A percentile compares a stretch with the other conserved stretches of the same genome.
phyloP scores from a whole-genome alignment of 2,113 vertebrate genomes.

The Kobus ellipsiprymnus region DNA sequence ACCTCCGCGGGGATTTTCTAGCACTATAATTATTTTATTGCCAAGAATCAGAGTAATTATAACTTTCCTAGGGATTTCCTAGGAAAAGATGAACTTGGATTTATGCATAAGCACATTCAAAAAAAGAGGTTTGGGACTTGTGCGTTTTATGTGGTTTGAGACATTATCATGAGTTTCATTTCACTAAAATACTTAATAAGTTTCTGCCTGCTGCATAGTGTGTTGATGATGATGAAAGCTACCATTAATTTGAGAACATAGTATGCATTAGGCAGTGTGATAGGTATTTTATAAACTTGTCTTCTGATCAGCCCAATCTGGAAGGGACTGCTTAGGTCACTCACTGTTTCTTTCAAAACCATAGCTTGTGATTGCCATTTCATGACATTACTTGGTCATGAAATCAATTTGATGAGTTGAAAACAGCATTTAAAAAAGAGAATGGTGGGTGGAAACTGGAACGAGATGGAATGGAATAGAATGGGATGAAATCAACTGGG shows the following conservation, averaged over 20 bases:
- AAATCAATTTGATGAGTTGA: neutral
- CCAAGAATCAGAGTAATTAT: constrained; percentile 42
- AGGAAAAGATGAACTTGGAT: constrained; percentile 14
- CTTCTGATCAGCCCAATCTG: neutral
- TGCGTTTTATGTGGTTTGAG: neutral
- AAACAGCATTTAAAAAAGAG: neutral
- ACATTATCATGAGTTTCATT: constrained; percentile 12
- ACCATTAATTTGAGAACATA: neutral
- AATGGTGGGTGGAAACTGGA: neutral
- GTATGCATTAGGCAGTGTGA: neutral
- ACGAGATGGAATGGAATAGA: neutral
- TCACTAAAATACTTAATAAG: neutral
- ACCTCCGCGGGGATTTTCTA: neutral
- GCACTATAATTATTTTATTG: constrained; percentile 2
- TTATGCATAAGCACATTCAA: neutral
- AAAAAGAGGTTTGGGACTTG: neutral
- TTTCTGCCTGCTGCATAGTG: neutral
- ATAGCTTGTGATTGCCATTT: neutral
- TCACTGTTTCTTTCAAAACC: neutral
- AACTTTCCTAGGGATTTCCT: constrained; percentile 32
- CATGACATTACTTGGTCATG: neutral
- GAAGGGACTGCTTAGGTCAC: neutral
- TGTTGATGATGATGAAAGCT: neutral
- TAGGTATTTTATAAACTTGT: neutral
- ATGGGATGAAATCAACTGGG: neutral